Evolutionary conservation across 1,140 invertebrate species (phyloP).

Genomic region (Drosophila melanogaster): Release_6_plus_ISO1_MT NT_033777.3:19203001-19203500

Average conservation of each 20-base stretch:
- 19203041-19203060: constrained; percentile 21
- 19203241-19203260: constrained; percentile 66
- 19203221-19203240: constrained; percentile 58
- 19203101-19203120: constrained; percentile 62
- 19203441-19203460: no score
- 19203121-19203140: constrained; percentile 70
- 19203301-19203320: constrained; percentile 9
- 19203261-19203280: constrained; percentile 21
- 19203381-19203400: not conserved
- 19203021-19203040: constrained; percentile 73
- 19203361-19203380: not conserved
- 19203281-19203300: constrained; percentile 41
- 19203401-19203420: not conserved
- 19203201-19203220: not conserved
- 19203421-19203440: no score
- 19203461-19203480: not conserved
- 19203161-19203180: constrained; percentile 14
- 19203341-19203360: not conserved
- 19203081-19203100: constrained; percentile 40
- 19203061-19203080: not conserved
- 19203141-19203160: constrained; percentile 37
- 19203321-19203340: not conserved
- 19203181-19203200: not conserved
- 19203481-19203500: not conserved
- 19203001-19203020: constrained; percentile 24